Base-by-base conservation (phyloP, 2,888 invertebrate species). In the Agapostemon virescens region DNA sequence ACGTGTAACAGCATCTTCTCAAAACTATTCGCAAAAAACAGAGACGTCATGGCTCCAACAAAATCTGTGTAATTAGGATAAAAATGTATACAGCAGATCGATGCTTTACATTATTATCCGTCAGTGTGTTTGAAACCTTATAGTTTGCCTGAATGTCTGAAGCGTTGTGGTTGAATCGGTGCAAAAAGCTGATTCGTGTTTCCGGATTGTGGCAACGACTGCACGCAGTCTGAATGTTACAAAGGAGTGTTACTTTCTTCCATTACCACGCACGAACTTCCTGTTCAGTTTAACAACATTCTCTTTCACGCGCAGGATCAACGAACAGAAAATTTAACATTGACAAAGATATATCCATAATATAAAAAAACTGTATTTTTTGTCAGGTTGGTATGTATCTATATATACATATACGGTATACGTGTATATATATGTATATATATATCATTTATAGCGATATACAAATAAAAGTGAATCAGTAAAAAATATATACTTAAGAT, bases 81-180 rank as follows among this genome's bases (percentile, higher is more conserved):
- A 75, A 78, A 76, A 82, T 84, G 63, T 81, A 61, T 74, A 58
- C 69, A 55, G 76, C 67, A 11, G 33, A 1, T 69, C 83, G 77
- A 70, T 80, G 80, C 76, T 5, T 69, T 71, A 83, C 71, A 78
- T 79, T 55, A 33, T 71, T 74, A 76, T 67, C 84, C 82, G 82
- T 85, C 83, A 86, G 74, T 82, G 74, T 70, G 26, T 69, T 70
- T 77, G 49, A 77, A 69, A 79, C 30, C 26, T 75, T 33, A 63
- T 63, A 30, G 30, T 70, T 61, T 69, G 40, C 77, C 67, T 23
- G 61, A 77, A 68, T 66, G 45, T 45, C 49, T 73, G 23, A 49
- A 70, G 52, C 76, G 26, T 68, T 63, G 55, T 67, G 30, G 72
- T 26, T 63, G 68, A 80, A 74, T 77, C 30, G 45, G 30, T 64